Evolutionary conservation across 2,888 invertebrate species (phyloP), one percentile per base, ranked within the genome.

Genomic region (Neuroscelio doddi): DNA sequence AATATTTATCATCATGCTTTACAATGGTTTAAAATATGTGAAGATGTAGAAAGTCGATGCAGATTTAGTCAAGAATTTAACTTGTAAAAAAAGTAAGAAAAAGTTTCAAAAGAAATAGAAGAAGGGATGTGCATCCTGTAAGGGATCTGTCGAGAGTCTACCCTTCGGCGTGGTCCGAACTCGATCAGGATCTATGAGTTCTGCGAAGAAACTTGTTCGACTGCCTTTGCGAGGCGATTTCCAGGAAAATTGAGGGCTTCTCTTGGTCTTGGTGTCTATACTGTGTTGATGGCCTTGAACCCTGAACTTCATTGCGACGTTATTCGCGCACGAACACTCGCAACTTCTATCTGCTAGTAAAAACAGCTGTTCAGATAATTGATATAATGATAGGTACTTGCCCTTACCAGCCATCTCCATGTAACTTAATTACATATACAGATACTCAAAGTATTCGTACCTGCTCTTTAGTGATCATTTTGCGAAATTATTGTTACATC

Each of bases 241-340:
- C 42, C 42, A 27, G 42, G 42, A 44, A 44, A 44, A 44, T 27
- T 10, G 9, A 12, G 12, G 12, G 10, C 32, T 10, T 32, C 10
- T 32, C 12, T 24, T 9, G 27, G 14, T 32, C 12, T 24, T 9
- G 27, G 14, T 46, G 29, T 46, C 46, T 27, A 38, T 32, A 5
- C n/a, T 38, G 21, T 47, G 49, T 56, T 42, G 47, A 50, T 38
- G 50, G 59, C 61, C 61, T 53, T 61, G 61, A 61, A 61, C 52
- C 38, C 29, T 53, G 49, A 53, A 61, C 46, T 47, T 59, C 46
- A 30, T 57, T 24, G 34, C 27, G 34, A 27, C 9, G 29, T 39
- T 21, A 30, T 29, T 12, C 26, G 32, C 32, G 36, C 30, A 44
- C 42, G 8, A 29, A 9, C 15, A 49, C 17, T 42, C 29, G 24